Evolutionary conservation across 2,888 invertebrate genomes (phyloP).

Genomic region (Pandemis heparana): DNA sequence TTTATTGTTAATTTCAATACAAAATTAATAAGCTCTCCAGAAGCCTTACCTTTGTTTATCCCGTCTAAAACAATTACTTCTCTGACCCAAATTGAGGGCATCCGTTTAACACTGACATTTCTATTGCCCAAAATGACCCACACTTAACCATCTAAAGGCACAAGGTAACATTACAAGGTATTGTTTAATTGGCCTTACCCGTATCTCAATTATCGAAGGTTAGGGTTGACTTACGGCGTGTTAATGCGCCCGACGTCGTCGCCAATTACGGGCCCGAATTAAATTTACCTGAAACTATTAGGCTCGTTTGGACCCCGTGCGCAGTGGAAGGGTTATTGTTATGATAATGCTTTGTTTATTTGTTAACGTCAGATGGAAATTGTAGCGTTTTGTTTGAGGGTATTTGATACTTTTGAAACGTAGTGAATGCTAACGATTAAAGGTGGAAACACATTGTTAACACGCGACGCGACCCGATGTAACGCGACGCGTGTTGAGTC

Average conservation of each 20-base stretch:
- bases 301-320: slow-evolving; percentile 41
- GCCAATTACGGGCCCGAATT: slow-evolving; percentile 78
- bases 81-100: not conserved
- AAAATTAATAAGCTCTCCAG: too few species aligned
- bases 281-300: slow-evolving; percentile 77
- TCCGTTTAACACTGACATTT: not conserved
- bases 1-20: not conserved
- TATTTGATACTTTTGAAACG: too few species aligned
- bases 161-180: slow-evolving; percentile 43
- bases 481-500: too few species aligned
- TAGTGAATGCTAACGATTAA: too few species aligned
- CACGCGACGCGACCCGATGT: too few species aligned
- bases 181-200: slow-evolving; percentile 56
- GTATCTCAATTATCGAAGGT: slow-evolving; percentile 83
- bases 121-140: slow-evolving; percentile 28
- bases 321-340: slow-evolving; percentile 24
- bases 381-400: not conserved
- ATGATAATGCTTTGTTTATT: slow-evolving; percentile 23
- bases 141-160: slow-evolving; percentile 14
- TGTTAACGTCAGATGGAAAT: not conserved
- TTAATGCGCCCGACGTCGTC: slow-evolving; percentile 76
- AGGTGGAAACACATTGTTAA: too few species aligned
- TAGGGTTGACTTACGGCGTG: slow-evolving; percentile 82
- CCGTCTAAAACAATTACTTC: not conserved
- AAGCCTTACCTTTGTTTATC: not conserved